phyloP scores from a whole-genome alignment of 2,888 invertebrate genomes.

The Caenorhabditis macrosperma region DNA sequence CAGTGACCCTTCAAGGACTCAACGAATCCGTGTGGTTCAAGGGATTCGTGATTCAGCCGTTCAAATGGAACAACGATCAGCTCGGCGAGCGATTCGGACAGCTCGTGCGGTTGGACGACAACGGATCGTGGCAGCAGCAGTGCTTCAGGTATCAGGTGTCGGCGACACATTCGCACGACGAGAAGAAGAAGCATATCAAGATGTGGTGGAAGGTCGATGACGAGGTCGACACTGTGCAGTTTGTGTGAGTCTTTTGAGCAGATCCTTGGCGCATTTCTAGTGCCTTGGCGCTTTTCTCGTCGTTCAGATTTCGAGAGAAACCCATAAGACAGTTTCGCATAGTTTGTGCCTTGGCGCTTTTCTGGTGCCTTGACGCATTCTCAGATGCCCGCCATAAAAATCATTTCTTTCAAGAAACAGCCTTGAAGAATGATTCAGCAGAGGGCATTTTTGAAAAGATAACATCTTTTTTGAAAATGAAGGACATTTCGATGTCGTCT shows the following conservation, averaged over 20 bases:
- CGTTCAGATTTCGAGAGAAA: no score
- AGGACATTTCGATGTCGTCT: no score
- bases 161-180: constrained; percentile 78
- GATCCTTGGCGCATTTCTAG: neutral
- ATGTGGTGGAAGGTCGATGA: constrained; percentile 79
- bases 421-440: no score
- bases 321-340: no score
- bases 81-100: constrained; percentile 76
- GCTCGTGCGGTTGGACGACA: constrained; percentile 77
- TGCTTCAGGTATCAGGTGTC: constrained; percentile 77
- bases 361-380: neutral
- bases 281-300: neutral
- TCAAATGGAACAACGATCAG: constrained; percentile 74
- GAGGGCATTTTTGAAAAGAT: no score
- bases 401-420: no score
- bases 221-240: constrained; percentile 75
- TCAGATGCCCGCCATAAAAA: no score
- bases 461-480: no score
- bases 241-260: constrained; percentile 71
- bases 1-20: constrained; percentile 76
- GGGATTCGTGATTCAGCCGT: constrained; percentile 78
- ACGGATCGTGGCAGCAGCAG: constrained; percentile 78
- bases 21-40: constrained; percentile 76
- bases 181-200: constrained; percentile 76
- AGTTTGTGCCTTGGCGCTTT: neutral